Evolutionary conservation across 2,113 vertebrate genomes (phyloP).

Genomic region (Anolis carolinensis): DNA sequence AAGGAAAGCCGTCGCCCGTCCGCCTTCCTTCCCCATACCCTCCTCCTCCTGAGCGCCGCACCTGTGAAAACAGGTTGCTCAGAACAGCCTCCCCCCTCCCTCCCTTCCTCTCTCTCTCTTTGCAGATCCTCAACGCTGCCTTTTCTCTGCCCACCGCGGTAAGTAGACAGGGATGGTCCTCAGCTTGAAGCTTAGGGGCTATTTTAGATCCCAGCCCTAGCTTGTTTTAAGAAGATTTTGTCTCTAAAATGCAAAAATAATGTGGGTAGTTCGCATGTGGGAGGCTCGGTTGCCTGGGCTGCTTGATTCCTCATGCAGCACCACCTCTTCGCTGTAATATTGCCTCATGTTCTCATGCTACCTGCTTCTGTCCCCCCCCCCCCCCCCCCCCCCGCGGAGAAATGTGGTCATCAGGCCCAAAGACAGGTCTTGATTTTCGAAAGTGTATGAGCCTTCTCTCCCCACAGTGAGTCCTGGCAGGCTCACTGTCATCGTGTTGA

Average conservation of each 20-base stretch:
- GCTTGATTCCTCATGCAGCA: conserved; percentile 40
- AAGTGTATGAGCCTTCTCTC: not conserved
- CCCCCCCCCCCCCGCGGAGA: not conserved
- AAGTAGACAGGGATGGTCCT: conserved; percentile 56
- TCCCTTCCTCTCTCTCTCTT: conserved; percentile 10
- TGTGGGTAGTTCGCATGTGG: conserved; percentile 25
- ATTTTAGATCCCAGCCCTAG: conserved; percentile 37
- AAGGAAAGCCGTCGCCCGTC: not conserved
- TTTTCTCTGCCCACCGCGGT: conserved; percentile 65
- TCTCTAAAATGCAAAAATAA: conserved; percentile 10
- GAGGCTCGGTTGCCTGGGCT: conserved; percentile 52
- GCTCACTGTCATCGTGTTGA: not conserved
- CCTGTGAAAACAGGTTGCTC: conserved; percentile 37
- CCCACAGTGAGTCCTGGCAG: conserved; percentile 13
- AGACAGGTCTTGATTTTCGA: conserved; percentile 19
- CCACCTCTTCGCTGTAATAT: conserved; percentile 16
- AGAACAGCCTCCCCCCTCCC: not conserved
- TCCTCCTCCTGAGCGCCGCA: not conserved
- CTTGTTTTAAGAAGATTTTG: not conserved
- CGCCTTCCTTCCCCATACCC: conserved; percentile 31
- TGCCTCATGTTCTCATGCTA: not conserved
- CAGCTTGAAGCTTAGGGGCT: not conserved
- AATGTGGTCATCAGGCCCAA: not conserved
- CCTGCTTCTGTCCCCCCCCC: no score
- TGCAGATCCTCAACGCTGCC: conserved; percentile 53